phyloP scores from a whole-genome alignment of 2,113 vertebrate genomes.

The Cyrtonyx montezumae region DNA sequence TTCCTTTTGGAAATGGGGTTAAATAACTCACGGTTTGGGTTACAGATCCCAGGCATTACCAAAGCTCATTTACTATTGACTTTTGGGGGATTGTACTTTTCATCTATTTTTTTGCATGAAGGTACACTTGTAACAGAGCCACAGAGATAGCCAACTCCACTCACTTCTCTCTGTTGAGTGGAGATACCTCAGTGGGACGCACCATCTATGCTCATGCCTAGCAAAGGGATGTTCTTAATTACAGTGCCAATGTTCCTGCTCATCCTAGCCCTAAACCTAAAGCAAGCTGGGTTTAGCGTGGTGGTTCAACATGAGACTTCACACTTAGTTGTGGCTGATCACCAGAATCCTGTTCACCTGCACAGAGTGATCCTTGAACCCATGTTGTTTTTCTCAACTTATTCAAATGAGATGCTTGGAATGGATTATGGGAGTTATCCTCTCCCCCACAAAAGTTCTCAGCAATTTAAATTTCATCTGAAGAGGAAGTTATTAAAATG shows the following conservation, averaged over 20 bases:
- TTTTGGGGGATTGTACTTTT: neutral
- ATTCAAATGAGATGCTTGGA: slow-evolving; percentile 33
- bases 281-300: neutral
- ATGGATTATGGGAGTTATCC: neutral
- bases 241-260: neutral
- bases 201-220: neutral
- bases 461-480: slow-evolving; percentile 62
- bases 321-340: neutral
- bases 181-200: neutral
- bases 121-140: neutral
- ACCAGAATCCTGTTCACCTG: neutral
- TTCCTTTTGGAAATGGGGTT: neutral
- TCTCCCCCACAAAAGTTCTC: neutral
- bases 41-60: neutral
- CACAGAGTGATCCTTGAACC: accelerated
- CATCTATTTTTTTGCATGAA: neutral
- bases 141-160: neutral
- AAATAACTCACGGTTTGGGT: neutral
- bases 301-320: neutral
- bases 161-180: neutral
- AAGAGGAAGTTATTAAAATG: slow-evolving; percentile 65
- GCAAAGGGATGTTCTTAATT: neutral
- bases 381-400: slow-evolving; percentile 13
- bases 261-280: neutral
- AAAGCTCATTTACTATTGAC: neutral